Conservation (phyloP, 2,888 invertebrate genomes). For the Mimas tiliae region DNA sequence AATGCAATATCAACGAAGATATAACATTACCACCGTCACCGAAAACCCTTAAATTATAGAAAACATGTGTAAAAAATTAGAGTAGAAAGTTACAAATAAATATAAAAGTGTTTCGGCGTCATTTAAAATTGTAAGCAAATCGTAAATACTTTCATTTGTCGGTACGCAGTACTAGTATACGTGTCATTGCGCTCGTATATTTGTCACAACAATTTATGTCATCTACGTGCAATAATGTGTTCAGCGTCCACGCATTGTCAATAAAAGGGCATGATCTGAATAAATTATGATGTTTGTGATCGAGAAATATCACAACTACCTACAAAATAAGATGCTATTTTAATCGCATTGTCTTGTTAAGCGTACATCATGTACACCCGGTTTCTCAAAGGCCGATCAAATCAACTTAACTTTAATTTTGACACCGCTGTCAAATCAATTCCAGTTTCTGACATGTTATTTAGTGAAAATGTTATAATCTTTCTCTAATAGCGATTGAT, state of each 20-base stretch:
- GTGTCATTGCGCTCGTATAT: not conserved
- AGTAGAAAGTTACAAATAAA: not conserved
- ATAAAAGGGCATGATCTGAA: not conserved
- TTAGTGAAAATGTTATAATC: too few species aligned
- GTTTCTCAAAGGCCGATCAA: too few species aligned
- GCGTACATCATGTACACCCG: not conserved
- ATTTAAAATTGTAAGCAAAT: not conserved
- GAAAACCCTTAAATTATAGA: not conserved
- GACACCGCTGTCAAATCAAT: too few species aligned
- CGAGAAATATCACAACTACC: not conserved
- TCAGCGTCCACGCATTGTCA: not conserved
- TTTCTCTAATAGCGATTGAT: too few species aligned
- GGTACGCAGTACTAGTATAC: not conserved
- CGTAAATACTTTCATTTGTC: not conserved
- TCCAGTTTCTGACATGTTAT: too few species aligned
- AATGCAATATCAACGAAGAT: too few species aligned
- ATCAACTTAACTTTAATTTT: too few species aligned
- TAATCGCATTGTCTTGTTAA: not conserved
- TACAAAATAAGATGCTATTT: not conserved
- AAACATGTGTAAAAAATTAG: not conserved
- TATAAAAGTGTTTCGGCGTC: not conserved
- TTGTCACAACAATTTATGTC: not conserved
- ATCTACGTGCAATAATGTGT: slow-evolving; percentile 8
- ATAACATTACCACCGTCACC: too few species aligned
- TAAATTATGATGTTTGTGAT: not conserved